A percentile compares a stretch with the other conserved stretches of the same genome.
Conservation (phyloP, 64 coral and sea anemone species). For the Stichodactyla mertensii region DNA sequence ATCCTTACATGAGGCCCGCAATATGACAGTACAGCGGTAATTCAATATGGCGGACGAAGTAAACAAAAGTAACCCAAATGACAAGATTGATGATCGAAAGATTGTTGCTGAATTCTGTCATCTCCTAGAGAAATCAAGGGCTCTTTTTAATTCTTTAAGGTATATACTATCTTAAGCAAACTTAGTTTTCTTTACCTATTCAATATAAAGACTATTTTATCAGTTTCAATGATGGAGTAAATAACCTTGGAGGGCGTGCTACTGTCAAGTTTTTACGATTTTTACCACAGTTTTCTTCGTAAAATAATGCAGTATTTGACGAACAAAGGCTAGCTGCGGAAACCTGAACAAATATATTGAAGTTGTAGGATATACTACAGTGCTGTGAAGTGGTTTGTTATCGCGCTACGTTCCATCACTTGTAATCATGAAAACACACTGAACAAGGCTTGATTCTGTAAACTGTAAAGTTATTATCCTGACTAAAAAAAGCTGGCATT, state of each 20-base stretch:
- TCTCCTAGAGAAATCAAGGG: constrained; percentile 79
- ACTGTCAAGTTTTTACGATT: no score
- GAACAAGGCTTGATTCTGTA: background rate
- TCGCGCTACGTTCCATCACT: background rate
- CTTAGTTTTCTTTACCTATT: background rate
- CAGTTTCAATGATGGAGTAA: no score
- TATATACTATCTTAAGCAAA: background rate
- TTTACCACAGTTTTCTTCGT: no score
- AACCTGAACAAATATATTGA: background rate
- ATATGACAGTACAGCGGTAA: no score
- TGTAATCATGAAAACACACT: background rate
- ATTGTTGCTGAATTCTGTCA: constrained; percentile 91
- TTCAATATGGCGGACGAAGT: no score
- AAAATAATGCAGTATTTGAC: no score
- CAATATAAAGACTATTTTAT: background rate
- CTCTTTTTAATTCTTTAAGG: constrained; percentile 85
- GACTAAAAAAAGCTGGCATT: background rate
- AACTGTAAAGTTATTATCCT: background rate
- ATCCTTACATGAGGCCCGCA: no score
- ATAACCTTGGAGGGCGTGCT: no score
- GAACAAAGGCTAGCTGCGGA: no score
- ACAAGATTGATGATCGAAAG: constrained; percentile 51
- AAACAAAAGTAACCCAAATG: no score
- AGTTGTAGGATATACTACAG: background rate
- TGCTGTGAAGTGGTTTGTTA: background rate